phyloP scores from a whole-genome alignment of 1,140 invertebrate species.

The Aphaenogaster ashmeadi region DNA sequence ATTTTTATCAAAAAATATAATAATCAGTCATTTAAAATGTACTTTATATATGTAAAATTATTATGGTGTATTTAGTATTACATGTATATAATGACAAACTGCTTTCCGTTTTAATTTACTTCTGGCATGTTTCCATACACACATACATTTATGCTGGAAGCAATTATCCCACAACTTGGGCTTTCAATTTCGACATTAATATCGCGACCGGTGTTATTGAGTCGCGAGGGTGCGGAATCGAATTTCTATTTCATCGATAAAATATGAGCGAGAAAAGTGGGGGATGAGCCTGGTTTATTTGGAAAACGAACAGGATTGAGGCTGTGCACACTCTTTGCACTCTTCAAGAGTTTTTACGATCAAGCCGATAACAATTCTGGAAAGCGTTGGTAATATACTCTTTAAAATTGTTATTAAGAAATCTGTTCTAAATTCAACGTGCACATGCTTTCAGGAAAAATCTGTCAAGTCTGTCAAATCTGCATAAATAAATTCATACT shows the following conservation, averaged over 20 bases:
- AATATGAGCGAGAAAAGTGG: slow-evolving; percentile 29
- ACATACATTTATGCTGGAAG: background rate
- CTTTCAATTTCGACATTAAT: slow-evolving; percentile 43
- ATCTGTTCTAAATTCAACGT: background rate
- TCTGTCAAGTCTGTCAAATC: background rate
- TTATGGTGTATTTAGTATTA: background rate
- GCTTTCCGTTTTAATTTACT: slow-evolving; percentile 15
- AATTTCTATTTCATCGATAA: slow-evolving; percentile 61
- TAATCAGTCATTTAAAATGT: background rate
- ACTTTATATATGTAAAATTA: slow-evolving; percentile 1
- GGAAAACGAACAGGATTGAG: background rate
- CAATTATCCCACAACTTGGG: slow-evolving; percentile 2
- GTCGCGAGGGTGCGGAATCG: slow-evolving; percentile 39
- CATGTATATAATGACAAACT: background rate
- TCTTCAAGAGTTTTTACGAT: background rate
- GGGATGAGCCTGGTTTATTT: slow-evolving; percentile 11
- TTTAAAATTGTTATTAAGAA: background rate
- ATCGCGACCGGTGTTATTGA: slow-evolving; percentile 26
- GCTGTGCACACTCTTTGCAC: background rate
- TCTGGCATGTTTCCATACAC: background rate
- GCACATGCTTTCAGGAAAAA: background rate
- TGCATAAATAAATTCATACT: background rate
- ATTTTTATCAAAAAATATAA: background rate
- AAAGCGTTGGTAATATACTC: background rate
- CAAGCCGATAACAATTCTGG: background rate